Evolutionary conservation across 1,140 invertebrate species (phyloP), one percentile per base, ranked within the genome.

Genomic region (Caenorhabditis remanei): DNA sequence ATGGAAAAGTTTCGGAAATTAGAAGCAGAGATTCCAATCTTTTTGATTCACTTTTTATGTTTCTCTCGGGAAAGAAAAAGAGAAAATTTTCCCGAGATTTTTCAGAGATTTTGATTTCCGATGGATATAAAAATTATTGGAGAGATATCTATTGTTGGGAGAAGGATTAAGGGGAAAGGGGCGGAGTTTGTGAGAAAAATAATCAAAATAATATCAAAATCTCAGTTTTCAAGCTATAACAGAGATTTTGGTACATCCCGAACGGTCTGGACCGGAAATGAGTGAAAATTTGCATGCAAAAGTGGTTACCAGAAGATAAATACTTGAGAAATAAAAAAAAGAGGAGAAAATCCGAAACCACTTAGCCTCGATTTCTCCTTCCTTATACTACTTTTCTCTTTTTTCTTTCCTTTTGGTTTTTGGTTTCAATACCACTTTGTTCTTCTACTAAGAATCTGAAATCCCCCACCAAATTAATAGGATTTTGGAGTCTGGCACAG

Each of bases 331-430:
- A 19, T 21, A 79, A 46, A 24, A 8, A 50, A 79, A 79, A 79
- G 19, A 19, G 19, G 21, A 48, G 71, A 79, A 79, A 48, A 79
- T 79, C 71, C 71, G 71, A 79, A 79, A 79, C 71, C 71, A 79
- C 71, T 79, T 79, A 79, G 71, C 71, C 71, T 79, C 71, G n/a
- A 79, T 79, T 79, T 53, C 43, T 11, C 32, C n/a, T 58, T 58
- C n/a, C n/a, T 58, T 58, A 6, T 58, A 7, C 19, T 58, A 7
- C 55, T 58, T 7, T 19, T 58, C 19, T 19, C 8, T 58, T 58
- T 58, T 58, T 58, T 58, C 56, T 58, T 21, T 58, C n/a, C 16
- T 58, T 21, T 58, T 58, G 21, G 56, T 58, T 63, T 58, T 58
- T 58, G 56, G 56, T 58, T 58, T 58, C 4, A 58, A 58, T n/a